phyloP scores from a whole-genome alignment of 1,140 invertebrate genomes.

The Hermatobates lingyangjiaoensis region DNA sequence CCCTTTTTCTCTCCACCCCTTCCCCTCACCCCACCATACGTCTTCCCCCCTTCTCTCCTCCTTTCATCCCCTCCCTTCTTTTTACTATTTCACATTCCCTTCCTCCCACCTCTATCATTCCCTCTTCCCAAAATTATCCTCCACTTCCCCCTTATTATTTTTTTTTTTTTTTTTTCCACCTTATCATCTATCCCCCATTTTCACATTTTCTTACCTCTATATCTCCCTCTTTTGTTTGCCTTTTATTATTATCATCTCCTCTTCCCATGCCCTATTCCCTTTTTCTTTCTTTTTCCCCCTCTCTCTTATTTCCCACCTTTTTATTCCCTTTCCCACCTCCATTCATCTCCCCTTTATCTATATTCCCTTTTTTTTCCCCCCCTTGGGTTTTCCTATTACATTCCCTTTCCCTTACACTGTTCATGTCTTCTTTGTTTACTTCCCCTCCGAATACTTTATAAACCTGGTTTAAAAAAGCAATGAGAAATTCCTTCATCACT shows the following conservation, averaged over 20 bases:
- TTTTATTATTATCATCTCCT: neutral
- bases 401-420: too few relatives aligned
- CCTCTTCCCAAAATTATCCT: neutral
- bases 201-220: neutral
- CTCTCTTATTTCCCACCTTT: neutral
- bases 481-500: too few relatives aligned
- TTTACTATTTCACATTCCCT: neutral
- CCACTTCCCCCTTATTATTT: neutral
- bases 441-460: too few relatives aligned
- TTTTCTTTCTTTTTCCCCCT: neutral
- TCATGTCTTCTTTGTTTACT: too few relatives aligned
- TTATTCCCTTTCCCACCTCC: neutral
- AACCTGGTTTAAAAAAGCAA: too few relatives aligned
- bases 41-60: neutral
- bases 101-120: neutral
- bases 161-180: neutral
- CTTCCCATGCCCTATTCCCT: neutral
- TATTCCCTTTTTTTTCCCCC: neutral
- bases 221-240: neutral
- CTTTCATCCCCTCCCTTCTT: neutral
- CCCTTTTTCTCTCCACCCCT: neutral
- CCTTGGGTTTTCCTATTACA: too few relatives aligned
- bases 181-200: neutral
- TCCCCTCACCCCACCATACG: neutral
- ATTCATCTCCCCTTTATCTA: neutral